Conservation (phyloP, 2,888 invertebrate species). For the Anodontia alba region DNA sequence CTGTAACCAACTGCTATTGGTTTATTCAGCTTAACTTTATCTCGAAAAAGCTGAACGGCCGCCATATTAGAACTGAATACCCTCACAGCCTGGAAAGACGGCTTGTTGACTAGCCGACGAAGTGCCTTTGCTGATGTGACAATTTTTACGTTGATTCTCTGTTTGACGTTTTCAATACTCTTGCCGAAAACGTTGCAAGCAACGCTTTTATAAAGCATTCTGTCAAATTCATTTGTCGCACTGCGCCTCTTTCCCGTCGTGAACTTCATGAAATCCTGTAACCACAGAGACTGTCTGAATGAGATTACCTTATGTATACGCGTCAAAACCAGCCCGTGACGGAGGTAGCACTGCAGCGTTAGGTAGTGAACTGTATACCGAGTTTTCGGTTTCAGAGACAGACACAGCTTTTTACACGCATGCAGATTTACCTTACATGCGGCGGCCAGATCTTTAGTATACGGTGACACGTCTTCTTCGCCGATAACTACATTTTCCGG, state of each 20-base stretch:
- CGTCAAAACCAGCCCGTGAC: not conserved
- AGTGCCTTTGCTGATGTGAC: not conserved
- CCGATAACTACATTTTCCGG: conserved; percentile 17
- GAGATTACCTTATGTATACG: not conserved
- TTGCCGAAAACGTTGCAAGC: conserved; percentile 6
- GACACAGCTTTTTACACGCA: conserved; percentile 10
- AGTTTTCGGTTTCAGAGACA: conserved; percentile 1
- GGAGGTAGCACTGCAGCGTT: not conserved
- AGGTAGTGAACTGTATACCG: conserved; percentile 13
- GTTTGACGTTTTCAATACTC: not conserved
- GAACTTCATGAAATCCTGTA: conserved; percentile 1
- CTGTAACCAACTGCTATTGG: conserved; percentile 23
- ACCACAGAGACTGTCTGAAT: not conserved
- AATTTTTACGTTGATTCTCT: conserved; percentile 13
- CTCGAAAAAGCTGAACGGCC: conserved; percentile 9
- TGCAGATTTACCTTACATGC: not conserved
- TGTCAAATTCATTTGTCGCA: conserved; percentile 1
- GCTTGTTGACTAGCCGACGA: conserved; percentile 7
- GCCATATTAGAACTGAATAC: conserved; percentile 17
- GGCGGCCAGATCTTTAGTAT: conserved; percentile 6
- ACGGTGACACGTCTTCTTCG: conserved; percentile 18
- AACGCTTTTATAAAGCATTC: not conserved
- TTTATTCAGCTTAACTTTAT: conserved; percentile 16
- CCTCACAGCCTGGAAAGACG: conserved; percentile 13
- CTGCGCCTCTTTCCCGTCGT: conserved; percentile 2